Evolutionary conservation across 2,113 vertebrate species (phyloP), one percentile per base, ranked within the genome.

Genomic region (Pelmatolapia mariae): DNA sequence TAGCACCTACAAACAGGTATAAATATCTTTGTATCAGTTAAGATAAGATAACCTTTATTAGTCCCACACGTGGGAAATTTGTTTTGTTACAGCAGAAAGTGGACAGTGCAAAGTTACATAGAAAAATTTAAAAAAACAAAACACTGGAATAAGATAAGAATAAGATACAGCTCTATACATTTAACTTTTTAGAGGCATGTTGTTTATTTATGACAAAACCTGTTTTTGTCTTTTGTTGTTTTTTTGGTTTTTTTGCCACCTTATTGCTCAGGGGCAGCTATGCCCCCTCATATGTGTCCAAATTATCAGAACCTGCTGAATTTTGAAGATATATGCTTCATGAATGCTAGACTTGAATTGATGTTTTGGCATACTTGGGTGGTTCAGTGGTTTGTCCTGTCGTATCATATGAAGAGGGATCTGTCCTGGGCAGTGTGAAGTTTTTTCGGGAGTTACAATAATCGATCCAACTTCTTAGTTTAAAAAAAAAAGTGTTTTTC

Each of bases 1-100:
- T 81, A 95, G 96, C 47, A 97, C 97, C 2, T 99, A 97, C 93
- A 99, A 98, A 91, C 98, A 98, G 98, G 98, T 99, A 43, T 11
- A 45, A 57, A 18, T 26, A 43, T 18, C 53, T 0, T 7, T 52
- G 82, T 68, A 12, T 68, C 52, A 50, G 26, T 61, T 61, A 19
- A 61, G 59, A 10, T 31, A 0, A 10, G 57, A 61, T 19, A 0
- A 61, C 3, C 29, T 19, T 61, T 61, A 33, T 61, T 61, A 0
- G 29, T 61, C 29, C 57, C 57, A 61, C 29, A 18, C 0, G 3
- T 61, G 57, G 29, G 29, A 7, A 61, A 61, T 33, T 61, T 61
- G 5, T 61, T 53, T 61, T 61, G 57, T 61, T 61, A 19, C 9
- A 61, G 57, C 29, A 7, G 57, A 61, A 61, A 19, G 57, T 19